Conservation (phyloP, 2,797 vertebrate species). For the Paratrypauchen microcephalus region DNA sequence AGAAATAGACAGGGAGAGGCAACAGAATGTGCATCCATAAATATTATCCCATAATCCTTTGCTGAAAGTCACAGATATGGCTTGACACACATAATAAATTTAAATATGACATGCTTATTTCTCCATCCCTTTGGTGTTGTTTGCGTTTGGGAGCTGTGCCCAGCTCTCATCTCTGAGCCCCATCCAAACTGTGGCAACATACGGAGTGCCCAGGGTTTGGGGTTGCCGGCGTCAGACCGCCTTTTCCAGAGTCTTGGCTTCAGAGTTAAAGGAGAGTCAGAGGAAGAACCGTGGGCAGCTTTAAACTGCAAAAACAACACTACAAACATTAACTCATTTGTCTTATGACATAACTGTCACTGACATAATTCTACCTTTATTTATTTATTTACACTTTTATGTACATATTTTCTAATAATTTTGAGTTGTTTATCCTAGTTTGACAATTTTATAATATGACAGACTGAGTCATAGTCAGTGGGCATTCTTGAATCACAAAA, state of each 20-base stretch:
- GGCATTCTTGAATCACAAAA: no score
- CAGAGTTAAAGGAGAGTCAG: slow-evolving; percentile 35
- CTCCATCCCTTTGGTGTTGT: slow-evolving; percentile 2
- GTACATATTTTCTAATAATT: neutral
- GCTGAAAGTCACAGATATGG: slow-evolving; percentile 32
- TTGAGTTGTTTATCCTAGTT: neutral
- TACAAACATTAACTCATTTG: slow-evolving; percentile 23
- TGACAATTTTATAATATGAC: neutral
- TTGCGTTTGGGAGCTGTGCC: slow-evolving; percentile 36
- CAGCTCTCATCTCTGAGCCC: slow-evolving; percentile 38
- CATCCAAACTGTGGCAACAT: slow-evolving; percentile 55
- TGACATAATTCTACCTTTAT: neutral
- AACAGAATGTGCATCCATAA: slow-evolving; percentile 50
- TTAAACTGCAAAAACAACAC: slow-evolving; percentile 65
- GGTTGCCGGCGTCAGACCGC: slow-evolving; percentile 54
- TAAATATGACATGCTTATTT: slow-evolving; percentile 7
- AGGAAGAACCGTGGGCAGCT: slow-evolving; percentile 43
- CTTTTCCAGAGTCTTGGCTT: slow-evolving; percentile 51
- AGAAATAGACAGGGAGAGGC: slow-evolving; percentile 52
- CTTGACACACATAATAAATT: slow-evolving; percentile 19
- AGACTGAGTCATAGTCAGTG: no score
- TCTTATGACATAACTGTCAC: neutral
- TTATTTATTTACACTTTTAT: neutral
- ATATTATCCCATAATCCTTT: slow-evolving; percentile 51
- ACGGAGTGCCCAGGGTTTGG: slow-evolving; percentile 49